Base-by-base conservation (phyloP, 2,113 vertebrate species). In the Aphelocoma coerulescens region DNA sequence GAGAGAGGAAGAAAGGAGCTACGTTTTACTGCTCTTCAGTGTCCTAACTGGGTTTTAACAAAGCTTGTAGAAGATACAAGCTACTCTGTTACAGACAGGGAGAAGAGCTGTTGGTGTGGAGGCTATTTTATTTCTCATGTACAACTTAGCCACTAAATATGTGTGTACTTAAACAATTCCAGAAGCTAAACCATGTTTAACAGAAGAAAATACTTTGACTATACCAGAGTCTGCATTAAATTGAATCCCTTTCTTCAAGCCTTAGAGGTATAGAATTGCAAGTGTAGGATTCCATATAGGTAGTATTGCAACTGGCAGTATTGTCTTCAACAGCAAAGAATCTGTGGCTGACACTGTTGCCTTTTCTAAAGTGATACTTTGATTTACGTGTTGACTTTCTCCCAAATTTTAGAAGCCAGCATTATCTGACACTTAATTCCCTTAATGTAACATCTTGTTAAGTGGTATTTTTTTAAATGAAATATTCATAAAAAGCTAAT, bases 11-110 rank as follows among this genome's bases (percentile, higher is more conserved):
- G n/a, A 57, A 78, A 48, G 27, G 21, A 88, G 7, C 30, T 52
- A 5, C 1, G 0, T 79, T 57, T 67, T 71, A 28, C 17, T 74
- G 51, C 18, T 85, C 43, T 77, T 77, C 0, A 0, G 2, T 52
- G 19, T 30, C 21, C 66, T 62, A 30, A 48, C 10, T 22, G 41
- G 14, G 11, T 55, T 88, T 71, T 65, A 69, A 17, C 16, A 39
- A 51, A 63, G 17, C 9, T 37, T 74, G 27, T 24, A 65, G 67
- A 46, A 33, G 51, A 30, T 27, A 85, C 7, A 35, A 77, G 44
- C 21, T 28, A 30, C 21, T 49, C 24, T 43, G 5, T 72, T 39
- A 46, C 9, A 35, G 13, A 49, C 13, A 55, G 43, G 49, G 18
- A 39, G 33, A 52, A 77, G 67, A 75, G 27, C 33, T 66, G 20